Evolutionary conservation across 2,888 invertebrate species (phyloP).

Genomic region (Isotomurus palustris): DNA sequence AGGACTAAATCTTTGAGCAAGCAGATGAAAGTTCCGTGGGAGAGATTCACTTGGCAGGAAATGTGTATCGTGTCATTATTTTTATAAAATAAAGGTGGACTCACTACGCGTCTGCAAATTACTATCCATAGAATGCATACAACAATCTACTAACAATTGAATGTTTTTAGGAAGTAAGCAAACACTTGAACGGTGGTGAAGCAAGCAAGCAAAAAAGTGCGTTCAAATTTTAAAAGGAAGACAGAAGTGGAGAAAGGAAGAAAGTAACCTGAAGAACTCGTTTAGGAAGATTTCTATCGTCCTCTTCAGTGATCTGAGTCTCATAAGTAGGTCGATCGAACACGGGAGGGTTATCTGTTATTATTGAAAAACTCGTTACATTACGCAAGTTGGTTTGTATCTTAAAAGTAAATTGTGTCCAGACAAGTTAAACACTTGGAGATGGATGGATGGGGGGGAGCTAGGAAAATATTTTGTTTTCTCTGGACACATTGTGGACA

Average conservation of each 20-base stretch:
- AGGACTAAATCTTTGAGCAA: too few relatives aligned
- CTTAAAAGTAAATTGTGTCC: constrained; percentile 1
- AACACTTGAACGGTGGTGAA: too few relatives aligned
- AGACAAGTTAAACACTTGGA: too few relatives aligned
- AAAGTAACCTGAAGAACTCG: constrained; percentile 74
- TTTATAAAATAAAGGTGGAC: too few relatives aligned
- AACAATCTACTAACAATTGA: too few relatives aligned
- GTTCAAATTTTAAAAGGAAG: neutral
- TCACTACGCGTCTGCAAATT: too few relatives aligned
- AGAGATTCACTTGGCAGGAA: too few relatives aligned
- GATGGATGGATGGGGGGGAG: neutral
- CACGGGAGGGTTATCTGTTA: constrained; percentile 60
- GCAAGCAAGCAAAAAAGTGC: neutral
- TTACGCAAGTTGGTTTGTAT: neutral
- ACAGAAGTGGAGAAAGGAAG: neutral
- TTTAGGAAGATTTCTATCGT: constrained; percentile 88
- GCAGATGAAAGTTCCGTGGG: too few relatives aligned
- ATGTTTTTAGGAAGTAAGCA: too few relatives aligned
- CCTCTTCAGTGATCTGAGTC: constrained; percentile 93
- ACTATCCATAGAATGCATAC: too few relatives aligned
- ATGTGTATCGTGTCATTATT: too few relatives aligned
- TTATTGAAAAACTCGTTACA: constrained; percentile 12
- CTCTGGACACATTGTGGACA: neutral
- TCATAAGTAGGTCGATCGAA: constrained; percentile 92
- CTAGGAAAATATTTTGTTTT: neutral